A percentile compares a stretch with the other conserved stretches of the same genome.
These are phyloP conservation scores for Bellardia pandia DNA, from an alignment of 2,888 invertebrate species.

Conservation along the genomic window DNA sequence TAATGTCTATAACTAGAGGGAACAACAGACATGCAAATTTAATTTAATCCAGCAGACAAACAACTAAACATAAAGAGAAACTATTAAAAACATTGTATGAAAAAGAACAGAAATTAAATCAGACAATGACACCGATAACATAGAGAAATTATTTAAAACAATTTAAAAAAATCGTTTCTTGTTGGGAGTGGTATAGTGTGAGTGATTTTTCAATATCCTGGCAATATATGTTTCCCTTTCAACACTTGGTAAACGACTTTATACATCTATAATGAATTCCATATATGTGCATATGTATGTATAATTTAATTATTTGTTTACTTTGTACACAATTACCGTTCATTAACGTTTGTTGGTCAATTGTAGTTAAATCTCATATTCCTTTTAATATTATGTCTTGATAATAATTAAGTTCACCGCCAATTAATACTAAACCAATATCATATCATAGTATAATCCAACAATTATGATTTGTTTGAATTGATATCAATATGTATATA, in stretches of 20 bases:
- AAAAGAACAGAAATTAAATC: constrained; percentile 27
- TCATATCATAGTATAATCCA: constrained; percentile 8
- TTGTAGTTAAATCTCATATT: background rate
- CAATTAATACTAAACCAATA: constrained; percentile 27
- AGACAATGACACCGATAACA: constrained; percentile 38
- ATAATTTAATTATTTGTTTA: no score
- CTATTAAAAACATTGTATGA: constrained; percentile 3
- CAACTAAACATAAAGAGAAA: constrained; percentile 15
- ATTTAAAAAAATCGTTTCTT: background rate
- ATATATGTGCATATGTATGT: no score
- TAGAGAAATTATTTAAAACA: background rate
- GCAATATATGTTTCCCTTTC: background rate
- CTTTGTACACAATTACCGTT: background rate
- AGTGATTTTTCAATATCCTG: background rate
- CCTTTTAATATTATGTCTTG: background rate
- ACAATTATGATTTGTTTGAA: constrained; percentile 14
- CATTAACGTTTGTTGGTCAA: background rate
- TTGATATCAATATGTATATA: constrained; percentile 25
- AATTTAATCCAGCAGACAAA: constrained; percentile 49
- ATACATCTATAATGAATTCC: no score
- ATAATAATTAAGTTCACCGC: constrained; percentile 29
- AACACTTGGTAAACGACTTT: no score
- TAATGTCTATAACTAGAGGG: constrained; percentile 51
- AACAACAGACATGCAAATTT: constrained; percentile 46
- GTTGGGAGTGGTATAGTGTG: background rate